Base-by-base conservation (phyloP, 2,113 vertebrate genomes). In the Miniopterus natalensis region DNA sequence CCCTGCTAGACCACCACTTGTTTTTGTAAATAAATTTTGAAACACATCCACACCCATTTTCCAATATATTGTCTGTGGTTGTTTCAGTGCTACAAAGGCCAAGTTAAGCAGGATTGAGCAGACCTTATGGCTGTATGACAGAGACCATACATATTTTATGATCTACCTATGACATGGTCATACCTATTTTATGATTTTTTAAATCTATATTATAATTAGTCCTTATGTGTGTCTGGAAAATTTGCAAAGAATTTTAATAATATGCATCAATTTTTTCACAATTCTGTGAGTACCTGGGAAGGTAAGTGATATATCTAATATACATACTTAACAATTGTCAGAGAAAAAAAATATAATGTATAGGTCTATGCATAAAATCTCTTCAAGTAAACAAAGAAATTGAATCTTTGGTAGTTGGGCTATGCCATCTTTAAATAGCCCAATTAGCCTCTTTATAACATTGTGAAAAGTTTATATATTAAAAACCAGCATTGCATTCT, bases 401-500 rank as follows among this genome's bases (percentile, higher is more conserved):
- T 29, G 8, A 47, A 40, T 70, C 6, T 55, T 84, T 89, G 83
- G 2, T 84, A 42, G 1, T 25, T 90, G 27, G 14, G 80, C 21
- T 4, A 9, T 66, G 11, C 4, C 57, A 36, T 74, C 17, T 47
- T 9, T 80, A 80, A 85, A 42, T n/a, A 90, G 9, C 2, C 3
- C 20, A 90, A 57, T 14, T 66, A 49, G 2, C 36, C 1, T 65
- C 27, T 66, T 89, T 15, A 86, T n/a, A 79, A 66, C 74, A 59
- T 74, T 80, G 45, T 78, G 40, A 12, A 49, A 93, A 74, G 11
- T 13, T 74, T 51, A 74, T 79, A 57, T 65, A 25, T 80, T 90
- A 93, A 71, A 88, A 68, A 49, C 55, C 23, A 85, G 40, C 73
- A 74, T 78, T 71, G 47, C 13, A n/a, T 55, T 90, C 80, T 71